Conservation (phyloP, 2,113 vertebrate species). For the human (Homo sapiens) region GRCh38 chr4:48685001-48685500, state of each 20-base stretch:
- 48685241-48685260: not conserved
- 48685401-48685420: not conserved
- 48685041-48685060: not conserved
- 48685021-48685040: not conserved
- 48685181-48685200: conserved; percentile 28
- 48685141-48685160: not conserved
- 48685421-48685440: not conserved
- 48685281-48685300: not conserved
- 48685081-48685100: not conserved
- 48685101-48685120: not conserved
- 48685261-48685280: not conserved
- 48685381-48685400: not conserved
- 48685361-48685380: not conserved
- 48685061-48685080: not conserved
- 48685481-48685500: not conserved
- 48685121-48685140: not conserved
- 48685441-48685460: not conserved
- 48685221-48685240: not conserved
- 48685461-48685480: not conserved
- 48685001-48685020: not conserved
- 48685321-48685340: conserved; percentile 39
- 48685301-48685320: not conserved
- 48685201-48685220: not conserved
- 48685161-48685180: not conserved
- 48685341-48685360: not conserved